Conservation (phyloP, 2,797 vertebrate species). For the Acrocephalus scirpaceus region DNA sequence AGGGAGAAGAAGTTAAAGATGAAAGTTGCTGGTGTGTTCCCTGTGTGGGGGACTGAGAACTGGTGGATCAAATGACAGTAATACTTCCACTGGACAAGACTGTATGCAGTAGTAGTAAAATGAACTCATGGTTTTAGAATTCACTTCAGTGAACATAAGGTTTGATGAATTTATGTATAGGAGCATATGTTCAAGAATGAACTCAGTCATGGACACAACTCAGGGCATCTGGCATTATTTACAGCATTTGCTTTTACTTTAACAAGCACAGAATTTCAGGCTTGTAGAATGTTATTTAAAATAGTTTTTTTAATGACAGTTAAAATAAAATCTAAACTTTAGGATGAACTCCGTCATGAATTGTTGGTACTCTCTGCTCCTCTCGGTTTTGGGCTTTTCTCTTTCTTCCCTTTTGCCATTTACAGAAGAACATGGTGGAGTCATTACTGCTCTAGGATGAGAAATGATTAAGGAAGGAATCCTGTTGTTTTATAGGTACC, state of each 20-base stretch:
- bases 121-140: conserved; percentile 27
- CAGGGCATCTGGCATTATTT: conserved; percentile 65
- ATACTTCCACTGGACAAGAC: neutral
- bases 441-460: neutral
- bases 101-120: neutral
- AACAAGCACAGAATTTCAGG: neutral
- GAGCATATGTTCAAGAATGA: conserved; percentile 22
- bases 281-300: neutral
- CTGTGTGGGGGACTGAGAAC: neutral
- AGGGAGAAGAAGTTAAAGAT: neutral
- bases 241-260: neutral
- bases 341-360: neutral
- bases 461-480: neutral
- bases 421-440: neutral
- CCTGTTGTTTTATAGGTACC: neutral
- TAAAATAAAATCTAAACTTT: neutral
- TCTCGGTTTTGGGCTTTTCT: neutral
- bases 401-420: neutral
- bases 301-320: neutral
- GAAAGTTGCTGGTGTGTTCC: neutral
- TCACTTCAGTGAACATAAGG: neutral
- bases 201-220: conserved; percentile 26
- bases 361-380: neutral
- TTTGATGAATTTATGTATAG: neutral
- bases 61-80: neutral